phyloP scores from a whole-genome alignment of 92 coral and sea anemone genomes.

The Anthopleura xanthogrammica region DNA sequence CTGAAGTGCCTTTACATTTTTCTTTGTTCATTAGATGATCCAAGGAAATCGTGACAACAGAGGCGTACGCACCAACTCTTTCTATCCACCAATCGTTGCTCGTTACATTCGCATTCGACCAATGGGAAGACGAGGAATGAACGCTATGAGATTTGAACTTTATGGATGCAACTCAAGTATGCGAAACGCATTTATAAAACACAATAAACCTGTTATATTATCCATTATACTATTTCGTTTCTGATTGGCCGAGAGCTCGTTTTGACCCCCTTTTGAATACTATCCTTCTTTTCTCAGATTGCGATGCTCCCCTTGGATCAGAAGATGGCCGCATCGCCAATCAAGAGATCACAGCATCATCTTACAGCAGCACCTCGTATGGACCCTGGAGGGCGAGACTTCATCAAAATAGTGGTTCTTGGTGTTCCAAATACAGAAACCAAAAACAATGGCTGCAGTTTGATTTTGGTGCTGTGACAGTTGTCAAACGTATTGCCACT shows the following conservation, averaged over 20 bases:
- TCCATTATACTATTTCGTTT: neutral
- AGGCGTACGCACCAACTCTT: constrained; percentile 31
- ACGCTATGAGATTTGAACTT: constrained; percentile 46
- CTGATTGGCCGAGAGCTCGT: no score
- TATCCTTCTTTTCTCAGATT: neutral
- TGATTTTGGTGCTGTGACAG: constrained; percentile 54
- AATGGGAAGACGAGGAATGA: constrained; percentile 31
- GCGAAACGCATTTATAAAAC: neutral
- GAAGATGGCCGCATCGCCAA: constrained; percentile 77
- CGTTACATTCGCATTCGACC: constrained; percentile 45
- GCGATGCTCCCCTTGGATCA: constrained; percentile 62
- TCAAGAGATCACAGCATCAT: constrained; percentile 76
- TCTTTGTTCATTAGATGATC: constrained; percentile 19
- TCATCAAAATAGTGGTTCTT: constrained; percentile 67
- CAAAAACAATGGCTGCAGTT: constrained; percentile 63
- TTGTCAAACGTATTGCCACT: constrained; percentile 44
- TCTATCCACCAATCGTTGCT: constrained; percentile 38
- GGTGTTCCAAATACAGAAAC: constrained; percentile 71
- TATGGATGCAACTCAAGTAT: constrained; percentile 59
- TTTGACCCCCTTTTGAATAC: no score
- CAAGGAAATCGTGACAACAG: constrained; percentile 27
- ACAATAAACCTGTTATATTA: neutral
- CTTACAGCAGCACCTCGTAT: constrained; percentile 64
- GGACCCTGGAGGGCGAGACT: constrained; percentile 84
- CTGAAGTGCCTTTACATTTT: neutral